Conservation (phyloP, 2,888 invertebrate species). For the Amiota mariae region DNA sequence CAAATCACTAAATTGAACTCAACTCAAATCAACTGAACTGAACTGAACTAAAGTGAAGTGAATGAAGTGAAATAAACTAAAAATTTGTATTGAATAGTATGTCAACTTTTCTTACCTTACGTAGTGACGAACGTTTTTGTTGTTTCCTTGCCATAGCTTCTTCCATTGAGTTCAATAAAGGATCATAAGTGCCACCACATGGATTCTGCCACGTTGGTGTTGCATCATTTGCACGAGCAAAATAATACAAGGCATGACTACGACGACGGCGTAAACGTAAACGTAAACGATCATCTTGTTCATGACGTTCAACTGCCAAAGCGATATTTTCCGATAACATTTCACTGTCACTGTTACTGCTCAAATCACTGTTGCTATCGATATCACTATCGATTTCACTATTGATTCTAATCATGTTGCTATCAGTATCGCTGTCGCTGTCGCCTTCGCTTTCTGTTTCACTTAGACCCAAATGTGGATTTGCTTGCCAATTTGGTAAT, state of each 20-base stretch:
- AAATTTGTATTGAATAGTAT: neutral
- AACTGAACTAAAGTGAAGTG: too few species aligned
- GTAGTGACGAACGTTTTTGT: conserved; percentile 36
- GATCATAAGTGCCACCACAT: conserved; percentile 58
- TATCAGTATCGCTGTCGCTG: conserved; percentile 47
- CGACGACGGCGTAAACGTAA: conserved; percentile 49
- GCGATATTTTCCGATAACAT: conserved; percentile 41
- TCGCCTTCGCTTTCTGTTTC: neutral
- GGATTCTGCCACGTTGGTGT: conserved; percentile 69
- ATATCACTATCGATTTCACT: conserved; percentile 28
- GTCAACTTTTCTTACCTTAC: conserved; percentile 36
- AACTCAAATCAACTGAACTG: too few species aligned
- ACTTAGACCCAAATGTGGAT: conserved; percentile 48
- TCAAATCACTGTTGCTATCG: conserved; percentile 5
- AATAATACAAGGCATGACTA: conserved; percentile 49
- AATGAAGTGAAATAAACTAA: too few species aligned
- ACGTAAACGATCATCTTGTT: conserved; percentile 20
- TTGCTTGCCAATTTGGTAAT: conserved; percentile 44
- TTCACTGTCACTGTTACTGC: conserved; percentile 46
- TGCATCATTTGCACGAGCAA: conserved; percentile 37
- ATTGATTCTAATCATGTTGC: conserved; percentile 24
- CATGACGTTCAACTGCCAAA: conserved; percentile 29
- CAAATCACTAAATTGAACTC: too few species aligned
- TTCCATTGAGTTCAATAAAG: conserved; percentile 19
- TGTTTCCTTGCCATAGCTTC: neutral